These are phyloP conservation scores for Ameiurus melas DNA, from an alignment of 2,113 vertebrate genomes.

Conservation along the genomic window DNA sequence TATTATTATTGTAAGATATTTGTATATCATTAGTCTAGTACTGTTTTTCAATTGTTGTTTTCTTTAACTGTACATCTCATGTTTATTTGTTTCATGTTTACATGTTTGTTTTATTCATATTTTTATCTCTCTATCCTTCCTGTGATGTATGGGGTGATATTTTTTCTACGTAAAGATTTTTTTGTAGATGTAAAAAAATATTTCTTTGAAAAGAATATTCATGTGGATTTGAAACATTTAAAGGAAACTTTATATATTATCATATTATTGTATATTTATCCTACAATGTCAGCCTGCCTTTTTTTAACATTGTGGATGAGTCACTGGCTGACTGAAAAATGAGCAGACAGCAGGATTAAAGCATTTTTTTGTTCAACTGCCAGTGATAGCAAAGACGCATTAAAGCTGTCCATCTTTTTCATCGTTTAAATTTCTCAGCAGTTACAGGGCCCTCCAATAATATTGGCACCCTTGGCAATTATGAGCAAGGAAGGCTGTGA, in stretches of 20 bases:
- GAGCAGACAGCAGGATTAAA: slow-evolving; percentile 24
- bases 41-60: not conserved
- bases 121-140: not conserved
- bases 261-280: not conserved
- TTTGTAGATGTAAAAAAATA: not conserved
- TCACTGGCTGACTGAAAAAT: slow-evolving; percentile 32
- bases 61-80: not conserved
- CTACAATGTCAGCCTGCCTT: not conserved
- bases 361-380: not conserved
- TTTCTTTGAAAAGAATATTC: not conserved
- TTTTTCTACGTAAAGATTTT: not conserved
- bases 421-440: not conserved
- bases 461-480: no score
- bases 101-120: not conserved
- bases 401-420: not conserved
- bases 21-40: not conserved
- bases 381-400: slow-evolving; percentile 7
- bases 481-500: no score
- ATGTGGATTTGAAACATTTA: not conserved
- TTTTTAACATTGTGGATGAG: not conserved
- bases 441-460: not conserved
- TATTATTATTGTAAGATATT: not conserved
- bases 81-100: not conserved
- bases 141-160: not conserved
- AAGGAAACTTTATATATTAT: not conserved